Percentiles rank a stretch among this genome's conserved stretches.
Conservation (phyloP, 2,797 vertebrate species). For the Tokudaia muenninki region DNA sequence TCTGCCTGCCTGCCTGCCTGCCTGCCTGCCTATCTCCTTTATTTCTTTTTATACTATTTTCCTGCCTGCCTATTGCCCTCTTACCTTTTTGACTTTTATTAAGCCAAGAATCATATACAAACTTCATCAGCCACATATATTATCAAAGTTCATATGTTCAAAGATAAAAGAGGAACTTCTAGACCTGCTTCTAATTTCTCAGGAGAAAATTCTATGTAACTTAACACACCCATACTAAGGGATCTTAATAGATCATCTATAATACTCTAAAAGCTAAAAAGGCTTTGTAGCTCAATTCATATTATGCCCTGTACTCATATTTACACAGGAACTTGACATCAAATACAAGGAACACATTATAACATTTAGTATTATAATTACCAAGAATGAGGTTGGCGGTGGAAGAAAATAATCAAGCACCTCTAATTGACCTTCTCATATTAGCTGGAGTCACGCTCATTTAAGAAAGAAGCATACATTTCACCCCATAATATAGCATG, state of each 20-base stretch:
- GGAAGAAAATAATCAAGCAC: not conserved
- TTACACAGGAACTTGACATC: not conserved
- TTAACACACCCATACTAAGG: not conserved
- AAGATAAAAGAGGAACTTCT: not conserved
- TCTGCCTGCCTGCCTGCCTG: not conserved
- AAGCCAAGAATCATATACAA: not conserved
- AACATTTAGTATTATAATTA: not conserved
- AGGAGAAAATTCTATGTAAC: not conserved
- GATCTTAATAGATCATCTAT: not conserved
- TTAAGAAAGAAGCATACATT: constrained; percentile 50
- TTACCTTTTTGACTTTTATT: not conserved
- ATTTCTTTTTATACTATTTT: rapidly evolving
- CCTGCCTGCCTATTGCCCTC: rapidly evolving
- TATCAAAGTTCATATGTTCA: not conserved
- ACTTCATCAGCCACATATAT: not conserved
- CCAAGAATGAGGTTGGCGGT: not conserved
- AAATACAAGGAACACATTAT: not conserved
- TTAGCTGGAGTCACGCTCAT: not conserved
- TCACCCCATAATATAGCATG: constrained; percentile 29
- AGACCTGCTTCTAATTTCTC: not conserved
- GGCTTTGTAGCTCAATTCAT: not conserved
- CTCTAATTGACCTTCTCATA: constrained; percentile 3
- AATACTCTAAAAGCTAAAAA: not conserved
- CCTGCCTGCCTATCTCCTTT: not conserved
- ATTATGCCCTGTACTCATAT: not conserved